A percentile compares a stretch with the other conserved stretches of the same genome.
Evolutionary conservation across 2,888 invertebrate species (phyloP).

Genomic region (Melanostoma scalare): DNA sequence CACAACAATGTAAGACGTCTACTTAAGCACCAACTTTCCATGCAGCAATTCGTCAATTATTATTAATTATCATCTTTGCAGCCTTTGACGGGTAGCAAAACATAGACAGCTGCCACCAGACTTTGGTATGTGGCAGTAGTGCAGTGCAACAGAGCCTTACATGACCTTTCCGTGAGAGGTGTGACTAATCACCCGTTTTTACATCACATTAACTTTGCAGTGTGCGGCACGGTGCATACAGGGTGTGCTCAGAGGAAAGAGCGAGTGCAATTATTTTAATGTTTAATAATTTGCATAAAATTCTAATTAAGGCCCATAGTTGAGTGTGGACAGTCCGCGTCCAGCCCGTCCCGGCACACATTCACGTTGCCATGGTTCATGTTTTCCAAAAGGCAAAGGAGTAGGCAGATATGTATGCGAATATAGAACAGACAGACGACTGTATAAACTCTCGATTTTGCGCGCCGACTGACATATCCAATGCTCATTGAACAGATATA

Average conservation of each 20-base stretch:
- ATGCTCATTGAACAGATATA: conserved; percentile 55
- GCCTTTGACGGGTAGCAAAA: conserved; percentile 19
- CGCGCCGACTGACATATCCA: conserved; percentile 24
- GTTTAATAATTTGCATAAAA: conserved; percentile 72
- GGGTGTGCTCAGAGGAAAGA: conserved; percentile 35
- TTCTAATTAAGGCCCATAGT: conserved; percentile 63
- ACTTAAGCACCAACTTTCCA: conserved; percentile 9
- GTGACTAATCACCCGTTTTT: conserved; percentile 73
- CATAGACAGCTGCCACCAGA: conserved; percentile 51
- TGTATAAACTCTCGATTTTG: conserved; percentile 48
- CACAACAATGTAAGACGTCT: conserved; percentile 7
- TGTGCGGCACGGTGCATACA: conserved; percentile 29
- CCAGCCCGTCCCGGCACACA: conserved; percentile 20
- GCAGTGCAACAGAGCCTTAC: conserved; percentile 59
- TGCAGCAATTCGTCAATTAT: conserved; percentile 61
- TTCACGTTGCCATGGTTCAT: conserved; percentile 30
- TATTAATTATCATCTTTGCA: conserved; percentile 58
- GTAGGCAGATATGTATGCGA: background rate
- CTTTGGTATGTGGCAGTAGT: conserved; percentile 4
- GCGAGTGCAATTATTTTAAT: conserved; percentile 69
- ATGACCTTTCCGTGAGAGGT: conserved; percentile 71
- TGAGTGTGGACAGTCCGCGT: conserved; percentile 29
- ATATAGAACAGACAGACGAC: conserved; percentile 10
- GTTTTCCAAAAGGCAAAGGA: conserved; percentile 54
- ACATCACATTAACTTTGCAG: conserved; percentile 69